Base-by-base conservation (phyloP, 2,113 vertebrate genomes). In the Aptenodytes forsteri region DNA sequence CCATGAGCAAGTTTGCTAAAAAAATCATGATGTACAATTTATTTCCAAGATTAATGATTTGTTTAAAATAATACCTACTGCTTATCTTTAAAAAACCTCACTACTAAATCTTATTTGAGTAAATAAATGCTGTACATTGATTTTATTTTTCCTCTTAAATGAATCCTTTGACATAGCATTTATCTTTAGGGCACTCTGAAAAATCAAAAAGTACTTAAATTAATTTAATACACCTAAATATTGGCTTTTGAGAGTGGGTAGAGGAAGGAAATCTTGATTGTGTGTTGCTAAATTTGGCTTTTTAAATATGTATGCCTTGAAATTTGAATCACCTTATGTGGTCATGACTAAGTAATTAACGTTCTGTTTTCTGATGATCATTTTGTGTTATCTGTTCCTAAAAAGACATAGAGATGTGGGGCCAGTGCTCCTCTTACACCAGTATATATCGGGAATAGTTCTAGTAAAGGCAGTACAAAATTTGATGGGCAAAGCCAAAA, bases 141-240 rank as follows among this genome's bases (percentile, higher is more conserved):
- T 91, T 92, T 90, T 52, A 56, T 58, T 94, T 89, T 77, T 79
- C 73, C n/a, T 78, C 23, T 83, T 82, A 90, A 91, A 66, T 70
- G 55, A 83, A 62, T 82, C 55, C n/a, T 82, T 83, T 81, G 90
- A 66, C 22, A 13, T 14, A 23, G 38, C 30, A 19, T 93, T 97
- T 97, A 69, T 91, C 84, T 93, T 90, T 7, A 56, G 40, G 49
- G 40, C 92, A 78, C 11, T 67, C 64, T 70, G 42, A 85, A 82
- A 93, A 93, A 73, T 77, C 50, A 71, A 58, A 36, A 91, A 50
- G 29, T 70, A 32, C 70, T 94, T 64, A 89, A 62, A 50, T 84
- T 64, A 88, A 87, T 84, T 62, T 49, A 75, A 32, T 49, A 36
- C 29, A 42, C 44, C 42, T 65, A 71, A 89, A 77, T 50, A 83